Evolutionary conservation across 2,797 vertebrate species (phyloP), one percentile per base, ranked within the genome.

Genomic region (Onychomys leucogaster): DNA sequence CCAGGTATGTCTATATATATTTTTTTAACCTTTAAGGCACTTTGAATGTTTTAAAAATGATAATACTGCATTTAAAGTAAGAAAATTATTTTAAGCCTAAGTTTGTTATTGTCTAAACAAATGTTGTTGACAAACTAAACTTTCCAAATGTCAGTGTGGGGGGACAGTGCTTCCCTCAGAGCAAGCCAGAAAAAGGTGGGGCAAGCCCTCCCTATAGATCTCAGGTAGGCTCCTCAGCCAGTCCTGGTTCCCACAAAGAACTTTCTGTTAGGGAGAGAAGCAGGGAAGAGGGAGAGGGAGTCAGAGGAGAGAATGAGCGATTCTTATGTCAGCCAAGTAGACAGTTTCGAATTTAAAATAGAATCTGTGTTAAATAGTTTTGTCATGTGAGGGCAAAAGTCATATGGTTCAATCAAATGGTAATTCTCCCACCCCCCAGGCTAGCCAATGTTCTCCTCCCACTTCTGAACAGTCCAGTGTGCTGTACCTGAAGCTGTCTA

Each of bases 351-450:
- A 85, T 94, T 46, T 88, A 23, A 87, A 89, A 83, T 85, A 85
- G 89, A 86, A 86, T 95, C 67, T 37, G 14, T 29, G 29, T 94
- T 90, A 52, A 95, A 25, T 37, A 71, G 49, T 91, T 94, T 86
- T 83, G 92, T 75, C 59, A 90, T 6, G 19, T 69, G 87, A 92
- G 19, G 29, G 41, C 81, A 37, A 3, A 73, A 78, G 52, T 75
- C 55, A 78, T 8, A 13, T 49, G 17, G 6, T 86, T 77, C 37
- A n/a, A 5, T 21, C 25, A 61, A 78, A 94, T 75, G 67, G 19
- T 4, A 87, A 57, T 34, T 17, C 21, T 85, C 13, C 27, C 25
- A 71, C 57, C 49, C n/a, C 14, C 71, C 75, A 89, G 32, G 65
- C 32, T n/a, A 69, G 32, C 14, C 23, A 86, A 7, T 29, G 69